Evolutionary conservation across 2,113 vertebrate species (phyloP).

Genomic region (Dromaius novaehollandiae): DNA sequence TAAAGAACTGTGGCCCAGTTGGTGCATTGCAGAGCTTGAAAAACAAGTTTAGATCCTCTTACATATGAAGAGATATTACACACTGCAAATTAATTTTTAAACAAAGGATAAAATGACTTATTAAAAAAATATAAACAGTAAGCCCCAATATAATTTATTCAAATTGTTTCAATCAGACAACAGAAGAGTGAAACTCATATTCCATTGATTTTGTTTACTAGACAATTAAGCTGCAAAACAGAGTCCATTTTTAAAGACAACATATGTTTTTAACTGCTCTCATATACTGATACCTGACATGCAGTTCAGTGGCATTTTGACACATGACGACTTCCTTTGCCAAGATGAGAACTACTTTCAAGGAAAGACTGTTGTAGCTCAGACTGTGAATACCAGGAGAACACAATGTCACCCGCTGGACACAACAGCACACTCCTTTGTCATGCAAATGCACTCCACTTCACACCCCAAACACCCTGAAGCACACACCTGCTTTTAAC

Average conservation of each 20-base stretch:
- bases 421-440: background rate
- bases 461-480: background rate
- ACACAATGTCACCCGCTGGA: background rate
- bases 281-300: conserved; percentile 47
- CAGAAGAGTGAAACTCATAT: background rate
- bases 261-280: background rate
- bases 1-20: background rate
- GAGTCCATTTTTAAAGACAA: background rate
- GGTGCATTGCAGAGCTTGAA: background rate
- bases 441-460: background rate
- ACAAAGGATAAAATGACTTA: background rate
- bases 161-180: background rate
- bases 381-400: conserved; percentile 62
- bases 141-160: background rate
- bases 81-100: background rate
- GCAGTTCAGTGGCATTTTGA: conserved; percentile 28
- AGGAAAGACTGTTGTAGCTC: conserved; percentile 64
- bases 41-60: background rate
- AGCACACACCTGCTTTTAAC: background rate
- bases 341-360: conserved; percentile 45
- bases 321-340: conserved; percentile 16
- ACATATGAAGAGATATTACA: background rate
- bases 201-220: background rate
- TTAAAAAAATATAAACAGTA: background rate
- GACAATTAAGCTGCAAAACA: background rate